These are phyloP conservation scores for Proisotoma minuta DNA, from an alignment of 2,888 invertebrate genomes.

Conservation along the genomic window DNA sequence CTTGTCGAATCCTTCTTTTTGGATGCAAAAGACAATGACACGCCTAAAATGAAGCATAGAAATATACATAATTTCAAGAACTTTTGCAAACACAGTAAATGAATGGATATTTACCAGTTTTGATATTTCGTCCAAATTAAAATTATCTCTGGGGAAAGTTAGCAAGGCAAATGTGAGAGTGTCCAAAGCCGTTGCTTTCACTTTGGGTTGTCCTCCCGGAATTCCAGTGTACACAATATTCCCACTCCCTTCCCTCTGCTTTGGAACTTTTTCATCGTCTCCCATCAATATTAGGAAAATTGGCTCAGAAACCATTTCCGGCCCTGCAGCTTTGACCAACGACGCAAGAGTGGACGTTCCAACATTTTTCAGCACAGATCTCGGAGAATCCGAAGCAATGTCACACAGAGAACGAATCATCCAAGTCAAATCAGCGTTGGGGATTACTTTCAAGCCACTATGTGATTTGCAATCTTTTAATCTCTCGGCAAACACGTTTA, in stretches of 20 bases:
- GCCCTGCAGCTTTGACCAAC: slow-evolving; percentile 42
- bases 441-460: slow-evolving; percentile 30
- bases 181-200: slow-evolving; percentile 58
- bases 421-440: slow-evolving; percentile 43
- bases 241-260: slow-evolving; percentile 20
- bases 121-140: slow-evolving; percentile 56
- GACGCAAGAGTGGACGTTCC: slow-evolving; percentile 38
- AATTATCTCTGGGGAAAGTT: slow-evolving; percentile 72
- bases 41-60: slow-evolving; percentile 46
- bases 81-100: background rate
- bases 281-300: slow-evolving; percentile 37
- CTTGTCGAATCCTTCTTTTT: slow-evolving; percentile 71
- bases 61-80: background rate
- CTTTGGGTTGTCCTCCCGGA: slow-evolving; percentile 35
- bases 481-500: slow-evolving; percentile 36
- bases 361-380: slow-evolving; percentile 39
- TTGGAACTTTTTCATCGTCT: slow-evolving; percentile 28
- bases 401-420: slow-evolving; percentile 41
- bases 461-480: slow-evolving; percentile 38
- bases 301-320: slow-evolving; percentile 40
- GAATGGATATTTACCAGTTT: slow-evolving; percentile 44
- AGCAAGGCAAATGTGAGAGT: slow-evolving; percentile 70
- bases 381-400: slow-evolving; percentile 39
- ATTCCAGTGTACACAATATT: slow-evolving; percentile 25
- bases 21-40: slow-evolving; percentile 57